Base-by-base conservation (phyloP, 1,140 invertebrate genomes). In the Philopotamus ludificatus region DNA sequence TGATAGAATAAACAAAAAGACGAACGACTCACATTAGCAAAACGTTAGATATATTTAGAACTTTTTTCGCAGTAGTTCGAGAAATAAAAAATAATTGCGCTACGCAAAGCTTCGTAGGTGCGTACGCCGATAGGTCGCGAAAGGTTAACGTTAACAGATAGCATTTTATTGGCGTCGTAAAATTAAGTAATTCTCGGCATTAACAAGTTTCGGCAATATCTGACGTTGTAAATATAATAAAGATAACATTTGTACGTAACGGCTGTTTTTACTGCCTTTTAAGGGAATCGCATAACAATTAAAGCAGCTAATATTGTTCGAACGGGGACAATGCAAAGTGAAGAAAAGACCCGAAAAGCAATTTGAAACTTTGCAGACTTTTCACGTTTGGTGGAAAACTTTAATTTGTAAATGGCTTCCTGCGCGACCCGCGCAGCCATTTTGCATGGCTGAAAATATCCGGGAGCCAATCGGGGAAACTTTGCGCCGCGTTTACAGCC, bases 331-430 rank as follows among this genome's bases (percentile, higher is more conserved):
- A 57, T 57, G 54, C 54, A 21, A 60, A 20, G 55, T 12, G 39
- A 34, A 54, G 22, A 15, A 25, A 57, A 22, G 41, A 42, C n/a
- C n/a, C n/a, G 44, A 60, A 60, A 60, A 39, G 28, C 57, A 60
- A 60, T 60, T 60, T 60, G 22, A 49, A 60, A 60, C 57, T 60
- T 60, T 34, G 57, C 28, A 44, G 57, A 60, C 28, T 60, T 60
- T 60, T 60, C 57, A 21, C 57, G 39, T 47, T 34, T 34, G 51
- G 57, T 47, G 47, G 28, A 60, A 60, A 60, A n/a, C 42, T 60
- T 60, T 60, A 60, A 60, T 60, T 60, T 60, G 57, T 60, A 60
- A 60, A 60, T 60, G 57, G 57, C 57, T 60, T 15, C 42, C 41
- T 21, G 57, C n/a, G n/a, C 57, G 57, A 60, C 57, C 57, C 57